Percentiles rank a stretch among this genome's conserved stretches.
Evolutionary conservation across 2,797 vertebrate species (phyloP).

Genomic region (Eulemur mongoz): DNA sequence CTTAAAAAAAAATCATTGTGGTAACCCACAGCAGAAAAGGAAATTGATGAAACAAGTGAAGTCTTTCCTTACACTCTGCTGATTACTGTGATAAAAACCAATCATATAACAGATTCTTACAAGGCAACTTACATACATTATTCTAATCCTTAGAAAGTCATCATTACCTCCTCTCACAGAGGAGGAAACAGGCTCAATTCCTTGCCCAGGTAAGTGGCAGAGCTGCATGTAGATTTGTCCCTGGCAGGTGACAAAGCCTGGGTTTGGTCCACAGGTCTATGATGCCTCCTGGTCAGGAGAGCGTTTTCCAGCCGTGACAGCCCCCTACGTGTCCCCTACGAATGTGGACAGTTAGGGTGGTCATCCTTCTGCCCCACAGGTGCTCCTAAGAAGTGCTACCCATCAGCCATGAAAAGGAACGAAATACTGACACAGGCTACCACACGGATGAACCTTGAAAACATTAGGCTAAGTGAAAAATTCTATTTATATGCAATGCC

Average conservation of each 20-base stretch:
- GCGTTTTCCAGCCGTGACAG: not conserved
- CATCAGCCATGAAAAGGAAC: not conserved
- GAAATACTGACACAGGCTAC: not conserved
- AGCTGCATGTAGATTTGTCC: not conserved
- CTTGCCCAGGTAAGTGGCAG: not conserved
- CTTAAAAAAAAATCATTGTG: conserved; percentile 34
- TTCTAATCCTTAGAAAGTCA: not conserved
- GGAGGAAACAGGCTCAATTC: not conserved
- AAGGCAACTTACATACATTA: not conserved
- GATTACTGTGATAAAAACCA: not conserved
- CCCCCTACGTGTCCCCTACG: not conserved
- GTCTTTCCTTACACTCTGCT: not conserved
- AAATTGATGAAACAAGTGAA: not conserved
- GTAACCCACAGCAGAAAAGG: conserved; percentile 60
- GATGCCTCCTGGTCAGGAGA: not conserved
- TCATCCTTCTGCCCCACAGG: not conserved
- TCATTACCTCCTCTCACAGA: not conserved
- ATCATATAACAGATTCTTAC: not conserved
- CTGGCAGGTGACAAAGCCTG: not conserved
- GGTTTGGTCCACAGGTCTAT: not conserved
- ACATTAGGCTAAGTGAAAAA: not conserved
- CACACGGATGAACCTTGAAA: not conserved
- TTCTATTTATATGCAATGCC: not conserved
- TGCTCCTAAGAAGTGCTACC: not conserved
- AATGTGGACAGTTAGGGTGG: not conserved